phyloP scores from a whole-genome alignment of 1,140 invertebrate genomes.

The Arctopsyche grandis region DNA sequence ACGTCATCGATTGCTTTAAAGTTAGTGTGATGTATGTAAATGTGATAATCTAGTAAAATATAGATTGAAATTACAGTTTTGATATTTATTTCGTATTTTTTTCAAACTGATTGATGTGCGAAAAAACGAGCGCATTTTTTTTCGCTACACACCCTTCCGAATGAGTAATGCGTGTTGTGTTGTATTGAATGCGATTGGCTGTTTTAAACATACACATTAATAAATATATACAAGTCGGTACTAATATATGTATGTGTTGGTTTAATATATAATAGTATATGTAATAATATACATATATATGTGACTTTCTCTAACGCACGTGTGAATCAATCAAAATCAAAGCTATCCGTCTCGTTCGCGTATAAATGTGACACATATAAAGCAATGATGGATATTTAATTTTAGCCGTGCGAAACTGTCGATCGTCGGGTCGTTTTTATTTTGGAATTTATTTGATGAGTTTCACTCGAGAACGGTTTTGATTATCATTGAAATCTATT shows the following conservation, averaged over 20 bases:
- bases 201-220: conserved; percentile 43
- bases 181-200: conserved; percentile 50
- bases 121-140: too few species aligned
- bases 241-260: not conserved
- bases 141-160: conserved; percentile 9
- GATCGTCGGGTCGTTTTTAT: not conserved
- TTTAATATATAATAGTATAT: not conserved
- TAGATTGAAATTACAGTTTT: not conserved
- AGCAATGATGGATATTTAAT: conserved; percentile 43
- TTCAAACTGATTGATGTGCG: too few species aligned
- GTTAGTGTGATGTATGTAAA: too few species aligned
- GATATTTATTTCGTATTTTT: not conserved
- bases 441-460: too few species aligned
- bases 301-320: conserved; percentile 45
- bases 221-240: conserved; percentile 14
- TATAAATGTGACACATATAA: conserved; percentile 44
- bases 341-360: conserved; percentile 50
- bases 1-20: too few species aligned
- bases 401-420: not conserved
- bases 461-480: not conserved
- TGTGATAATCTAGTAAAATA: too few species aligned
- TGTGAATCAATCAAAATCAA: conserved; percentile 50
- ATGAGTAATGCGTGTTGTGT: not conserved
- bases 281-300: conserved; percentile 39
- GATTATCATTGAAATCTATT: not conserved